Percentiles rank a stretch among this genome's conserved stretches.
Conservation (phyloP, 2,888 invertebrate genomes). For the Archaeoteleia sp. region DNA sequence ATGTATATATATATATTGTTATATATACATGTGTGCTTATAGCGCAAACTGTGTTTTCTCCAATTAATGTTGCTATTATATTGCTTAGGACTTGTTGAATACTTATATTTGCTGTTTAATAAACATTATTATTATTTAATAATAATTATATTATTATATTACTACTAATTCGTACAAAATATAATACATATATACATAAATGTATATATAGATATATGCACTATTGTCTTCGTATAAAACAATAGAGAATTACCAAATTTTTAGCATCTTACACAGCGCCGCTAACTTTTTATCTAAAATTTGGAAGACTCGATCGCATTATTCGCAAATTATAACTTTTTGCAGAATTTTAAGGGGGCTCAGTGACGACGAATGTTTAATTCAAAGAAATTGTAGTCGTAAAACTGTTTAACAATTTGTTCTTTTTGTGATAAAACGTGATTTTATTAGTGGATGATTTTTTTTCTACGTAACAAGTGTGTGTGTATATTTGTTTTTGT, state of each 20-base stretch:
- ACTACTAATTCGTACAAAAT: constrained; percentile 64
- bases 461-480: too few species aligned
- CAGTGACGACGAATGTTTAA: too few species aligned
- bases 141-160: constrained; percentile 57
- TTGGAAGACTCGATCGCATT: too few species aligned
- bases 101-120: constrained; percentile 71
- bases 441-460: too few species aligned
- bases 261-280: constrained; percentile 4
- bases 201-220: constrained; percentile 32
- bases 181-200: too few species aligned
- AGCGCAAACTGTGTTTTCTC: constrained; percentile 54
- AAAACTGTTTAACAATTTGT: too few species aligned
- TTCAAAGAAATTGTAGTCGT: too few species aligned
- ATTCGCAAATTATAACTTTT: too few species aligned
- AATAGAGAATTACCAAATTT: constrained; percentile 24
- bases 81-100: constrained; percentile 70
- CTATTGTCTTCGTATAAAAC: constrained; percentile 11
- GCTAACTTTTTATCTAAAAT: constrained; percentile 6
- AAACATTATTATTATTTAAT: constrained; percentile 57
- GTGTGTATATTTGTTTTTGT: too few species aligned
- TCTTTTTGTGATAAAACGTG: too few species aligned
- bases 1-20: constrained; percentile 35
- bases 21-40: constrained; percentile 40
- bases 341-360: too few species aligned
- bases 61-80: constrained; percentile 67